Evolutionary conservation across 2,113 vertebrate genomes (phyloP), one percentile per base, ranked within the genome.

Genomic region (Gadus macrocephalus): DNA sequence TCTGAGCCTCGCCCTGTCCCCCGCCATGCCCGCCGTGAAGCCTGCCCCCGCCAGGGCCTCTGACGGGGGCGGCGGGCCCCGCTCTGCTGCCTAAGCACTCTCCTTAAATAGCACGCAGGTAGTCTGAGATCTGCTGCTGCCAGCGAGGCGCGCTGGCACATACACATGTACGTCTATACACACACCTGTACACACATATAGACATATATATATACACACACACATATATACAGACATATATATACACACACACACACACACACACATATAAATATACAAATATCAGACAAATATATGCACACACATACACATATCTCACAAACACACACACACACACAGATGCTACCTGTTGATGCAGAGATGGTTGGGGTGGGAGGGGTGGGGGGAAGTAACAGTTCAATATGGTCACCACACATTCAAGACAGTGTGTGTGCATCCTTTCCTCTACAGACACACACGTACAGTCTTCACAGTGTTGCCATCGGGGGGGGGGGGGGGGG

Each of bases 11-110:
- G 89, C 88, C 89, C 89, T 9, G 42, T 87, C 78, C 75, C 77
- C 70, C 71, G 80, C 88, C 91, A 84, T 88, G 86, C 87, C 89
- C 42, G 73, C 82, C 72, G 86, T 89, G 87, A 90, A 88, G 71
- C 76, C 42, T 2, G 72, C 66, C 74, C 85, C 85, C 82, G 82
- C 78, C 85, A 78, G 83, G 80, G 84, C 68, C 19, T 86, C 83
- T 81, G 83, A 83, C 82, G 72, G 22, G 2, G 77, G 81, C 81
- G 92, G 91, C 89, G 85, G 89, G 91, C 89, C 91, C 89, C 31
- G 86, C 83, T 90, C 83, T 91, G 90, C 90, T 87, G 85, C 78
- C 74, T 89, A 91, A 91, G 91, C 91, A 91, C 74, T 88, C 87
- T 86, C 78, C 70, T 66, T 66, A 82, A 89, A 87, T 81, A 85